Base-by-base conservation (phyloP, 2,797 vertebrate species). In the Brachymystax lenok region DNA sequence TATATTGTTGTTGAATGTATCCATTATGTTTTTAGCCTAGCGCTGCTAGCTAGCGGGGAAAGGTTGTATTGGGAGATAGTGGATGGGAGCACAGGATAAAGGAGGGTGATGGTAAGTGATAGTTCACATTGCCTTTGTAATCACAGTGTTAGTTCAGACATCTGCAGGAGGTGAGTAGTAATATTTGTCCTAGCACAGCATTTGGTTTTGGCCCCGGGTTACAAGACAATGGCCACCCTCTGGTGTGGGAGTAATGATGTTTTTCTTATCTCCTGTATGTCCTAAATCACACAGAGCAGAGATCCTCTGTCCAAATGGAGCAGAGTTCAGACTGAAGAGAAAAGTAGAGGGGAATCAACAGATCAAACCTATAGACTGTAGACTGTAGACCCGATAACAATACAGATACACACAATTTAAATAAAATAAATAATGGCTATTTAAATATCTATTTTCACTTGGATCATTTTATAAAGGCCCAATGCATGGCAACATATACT, bases 141-240 rank as follows among this genome's bases (percentile, higher is more conserved):
- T 87, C 86, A 90, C 80, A 88, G 85, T 75, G 80, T 87, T 84
- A 86, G 85, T 79, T 85, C 80, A 63, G 81, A 83, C 79, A 85
- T 83, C 86, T 91, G 87, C 89, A 90, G 88, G 88, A 87, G 85
- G 77, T 86, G 82, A 80, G 77, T 84, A 83, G 78, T 77, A 84
- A 84, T 91, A 87, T 91, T 91, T 88, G 82, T 86, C 82, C 16
- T 27, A 50, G 79, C 85, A 89, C 88, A 86, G 85, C 82, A 80
- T 83, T 86, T 78, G 83, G 84, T 88, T 88, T 77, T 79, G 80
- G 86, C 83, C 74, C 88, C 2, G 12, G 3, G 40, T 46, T 46
- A 46, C 40, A 46, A 46, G 69, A 83, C 77, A 73, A 73, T 78
- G 78, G 75, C 77, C 70, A 76, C 80, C 73, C 68, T 52, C 77